Conservation (phyloP, 2,888 invertebrate species). For the Sarcophaga variegata region DNA sequence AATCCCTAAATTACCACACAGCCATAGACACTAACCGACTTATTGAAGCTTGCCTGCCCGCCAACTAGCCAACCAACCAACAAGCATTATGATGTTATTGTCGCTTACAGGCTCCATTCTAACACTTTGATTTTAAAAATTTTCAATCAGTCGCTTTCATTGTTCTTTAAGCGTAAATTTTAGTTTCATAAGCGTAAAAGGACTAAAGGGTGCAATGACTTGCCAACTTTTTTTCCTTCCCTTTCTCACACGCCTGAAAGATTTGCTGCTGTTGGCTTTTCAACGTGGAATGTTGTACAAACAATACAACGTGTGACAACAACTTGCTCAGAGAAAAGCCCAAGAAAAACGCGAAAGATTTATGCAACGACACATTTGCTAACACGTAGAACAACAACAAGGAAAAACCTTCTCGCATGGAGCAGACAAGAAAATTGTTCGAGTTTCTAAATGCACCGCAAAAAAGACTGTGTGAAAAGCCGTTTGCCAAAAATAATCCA, state of each 20-base stretch:
- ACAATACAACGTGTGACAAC: not conserved
- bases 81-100: not conserved
- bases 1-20: not conserved
- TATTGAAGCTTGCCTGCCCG: too few species aligned
- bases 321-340: not conserved
- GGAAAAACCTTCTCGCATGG: not conserved
- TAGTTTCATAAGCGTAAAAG: slow-evolving; percentile 22
- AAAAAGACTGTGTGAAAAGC: slow-evolving; percentile 28
- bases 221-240: not conserved
- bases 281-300: slow-evolving; percentile 21
- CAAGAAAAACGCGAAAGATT: slow-evolving; percentile 31
- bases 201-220: slow-evolving; percentile 50
- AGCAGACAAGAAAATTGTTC: slow-evolving; percentile 16
- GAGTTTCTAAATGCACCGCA: not conserved
- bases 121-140: slow-evolving; percentile 36
- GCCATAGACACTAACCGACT: not conserved
- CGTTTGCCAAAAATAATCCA: slow-evolving; percentile 30
- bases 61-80: not conserved
- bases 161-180: slow-evolving; percentile 45
- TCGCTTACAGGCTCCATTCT: too few species aligned
- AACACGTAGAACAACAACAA: not conserved
- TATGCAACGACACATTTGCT: slow-evolving; percentile 39
- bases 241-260: too few species aligned
- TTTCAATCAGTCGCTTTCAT: slow-evolving; percentile 47
- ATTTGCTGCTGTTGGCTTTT: slow-evolving; percentile 42